Conservation (phyloP, 2,113 vertebrate species). For the Andinoacara biseriatus region DNA sequence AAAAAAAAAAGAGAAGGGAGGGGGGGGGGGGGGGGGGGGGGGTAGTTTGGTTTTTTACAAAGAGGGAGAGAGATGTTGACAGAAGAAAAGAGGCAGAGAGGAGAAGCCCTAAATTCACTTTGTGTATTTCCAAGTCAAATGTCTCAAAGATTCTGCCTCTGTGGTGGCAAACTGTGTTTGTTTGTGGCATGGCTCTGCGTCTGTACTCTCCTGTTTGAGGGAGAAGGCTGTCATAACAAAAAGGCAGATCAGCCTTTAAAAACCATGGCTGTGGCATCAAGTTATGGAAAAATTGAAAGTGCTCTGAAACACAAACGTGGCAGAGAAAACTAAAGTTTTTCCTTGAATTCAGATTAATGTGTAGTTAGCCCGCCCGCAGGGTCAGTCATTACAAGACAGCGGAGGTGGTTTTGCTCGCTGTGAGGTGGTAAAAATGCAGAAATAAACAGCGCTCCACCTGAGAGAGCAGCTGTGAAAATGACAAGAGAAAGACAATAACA, state of each 20-base stretch:
- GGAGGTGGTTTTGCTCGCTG: slow-evolving; percentile 1
- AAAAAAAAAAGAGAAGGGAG: too few relatives aligned
- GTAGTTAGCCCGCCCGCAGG: not conserved
- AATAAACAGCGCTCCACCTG: slow-evolving; percentile 7
- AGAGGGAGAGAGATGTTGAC: slow-evolving; percentile 60
- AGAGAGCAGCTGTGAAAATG: slow-evolving; percentile 53
- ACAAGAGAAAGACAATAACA: slow-evolving; percentile 79
- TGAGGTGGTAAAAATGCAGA: slow-evolving; percentile 21
- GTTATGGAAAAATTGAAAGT: slow-evolving; percentile 6
- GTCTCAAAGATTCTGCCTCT: slow-evolving; percentile 49
- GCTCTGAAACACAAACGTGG: not conserved
- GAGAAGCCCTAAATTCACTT: slow-evolving; percentile 63
- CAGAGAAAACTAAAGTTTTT: not conserved
- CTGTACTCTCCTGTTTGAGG: slow-evolving; percentile 44
- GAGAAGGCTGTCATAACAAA: slow-evolving; percentile 39
- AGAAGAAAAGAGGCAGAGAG: slow-evolving; percentile 59
- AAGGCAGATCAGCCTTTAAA: slow-evolving; percentile 30
- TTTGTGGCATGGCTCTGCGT: slow-evolving; percentile 35
- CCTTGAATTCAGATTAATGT: not conserved
- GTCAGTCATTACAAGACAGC: not conserved
- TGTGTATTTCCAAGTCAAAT: slow-evolving; percentile 72
- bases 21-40: slow-evolving; percentile 60
- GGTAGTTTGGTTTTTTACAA: slow-evolving; percentile 58
- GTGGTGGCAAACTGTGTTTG: slow-evolving; percentile 22
- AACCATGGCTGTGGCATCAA: slow-evolving; percentile 13